These are phyloP conservation scores for Drosophila stalkeri DNA, from an alignment of 2,888 invertebrate genomes.

Conservation along the genomic window DNA sequence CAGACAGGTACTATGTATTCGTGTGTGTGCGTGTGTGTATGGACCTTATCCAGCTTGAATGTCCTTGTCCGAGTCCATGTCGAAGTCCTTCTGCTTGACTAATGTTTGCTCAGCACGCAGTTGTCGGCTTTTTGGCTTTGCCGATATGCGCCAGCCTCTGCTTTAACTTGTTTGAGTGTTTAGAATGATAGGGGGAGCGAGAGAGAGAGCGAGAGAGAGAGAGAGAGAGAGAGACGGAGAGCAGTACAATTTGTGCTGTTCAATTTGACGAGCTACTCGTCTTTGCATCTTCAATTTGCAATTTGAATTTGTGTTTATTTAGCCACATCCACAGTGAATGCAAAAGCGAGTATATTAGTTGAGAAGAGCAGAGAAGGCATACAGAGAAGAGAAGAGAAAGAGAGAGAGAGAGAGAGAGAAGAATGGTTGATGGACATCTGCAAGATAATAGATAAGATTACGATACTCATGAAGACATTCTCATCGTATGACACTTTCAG, in stretches of 20 bases:
- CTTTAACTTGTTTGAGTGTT: slow-evolving; percentile 21
- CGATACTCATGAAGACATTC: background rate
- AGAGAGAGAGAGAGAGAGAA: background rate
- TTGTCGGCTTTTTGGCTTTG: slow-evolving; percentile 55
- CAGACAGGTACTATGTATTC: slow-evolving; percentile 7
- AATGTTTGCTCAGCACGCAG: slow-evolving; percentile 62
- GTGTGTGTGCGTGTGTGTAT: slow-evolving; percentile 6
- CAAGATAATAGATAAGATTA: background rate
- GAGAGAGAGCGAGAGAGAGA: no score
- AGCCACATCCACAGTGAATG: background rate
- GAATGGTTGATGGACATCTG: background rate
- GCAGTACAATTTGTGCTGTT: slow-evolving; percentile 6
- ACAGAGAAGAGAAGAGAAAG: background rate
- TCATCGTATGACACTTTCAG: background rate
- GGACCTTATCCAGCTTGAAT: slow-evolving; percentile 18
- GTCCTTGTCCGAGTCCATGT: slow-evolving; percentile 4
- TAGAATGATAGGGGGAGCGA: background rate
- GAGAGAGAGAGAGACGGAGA: no score
- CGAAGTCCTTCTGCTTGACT: slow-evolving; percentile 26
- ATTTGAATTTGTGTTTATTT: slow-evolving; percentile 25
- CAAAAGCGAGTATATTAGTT: background rate
- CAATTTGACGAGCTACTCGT: slow-evolving; percentile 13
- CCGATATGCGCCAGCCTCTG: slow-evolving; percentile 6
- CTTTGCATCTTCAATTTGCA: slow-evolving; percentile 12
- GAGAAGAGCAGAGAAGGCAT: background rate